phyloP scores from a whole-genome alignment of 2,113 vertebrate genomes.

The Laticauda laticaudata region DNA sequence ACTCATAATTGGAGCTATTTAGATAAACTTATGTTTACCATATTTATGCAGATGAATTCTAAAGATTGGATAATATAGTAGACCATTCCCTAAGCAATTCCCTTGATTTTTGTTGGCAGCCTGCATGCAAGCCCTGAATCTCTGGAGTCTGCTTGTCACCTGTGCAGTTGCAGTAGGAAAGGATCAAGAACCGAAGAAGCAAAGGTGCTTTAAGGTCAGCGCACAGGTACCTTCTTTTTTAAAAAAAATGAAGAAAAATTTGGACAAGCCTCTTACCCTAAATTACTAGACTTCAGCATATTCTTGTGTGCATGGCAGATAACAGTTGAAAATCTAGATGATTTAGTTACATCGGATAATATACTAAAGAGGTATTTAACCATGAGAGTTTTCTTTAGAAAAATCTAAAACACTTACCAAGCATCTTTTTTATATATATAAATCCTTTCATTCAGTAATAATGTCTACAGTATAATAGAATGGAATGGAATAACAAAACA shows the following conservation, averaged over 20 bases:
- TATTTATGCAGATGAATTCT: slow-evolving; percentile 31
- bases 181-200: slow-evolving; percentile 66
- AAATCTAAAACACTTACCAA: neutral
- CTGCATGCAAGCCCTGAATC: slow-evolving; percentile 62
- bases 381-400: neutral
- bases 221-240: slow-evolving; percentile 64
- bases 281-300: neutral
- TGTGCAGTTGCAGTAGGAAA: slow-evolving; percentile 65
- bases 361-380: neutral
- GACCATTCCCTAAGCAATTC: slow-evolving; percentile 59
- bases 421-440: neutral
- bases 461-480: neutral
- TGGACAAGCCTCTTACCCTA: slow-evolving; percentile 28
- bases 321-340: slow-evolving; percentile 6
- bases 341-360: neutral
- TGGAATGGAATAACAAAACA: too few relatives aligned
- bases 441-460: neutral
- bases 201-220: slow-evolving; percentile 60
- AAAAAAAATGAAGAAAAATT: slow-evolving; percentile 38
- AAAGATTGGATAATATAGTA: slow-evolving; percentile 42
- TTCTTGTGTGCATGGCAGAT: rapidly evolving
- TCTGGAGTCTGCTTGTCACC: slow-evolving; percentile 61
- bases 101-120: slow-evolving; percentile 65
- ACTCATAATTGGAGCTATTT: neutral
- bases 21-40: neutral